Evolutionary conservation across 2,113 vertebrate genomes (phyloP), one percentile per base, ranked within the genome.

Genomic region (Lasiurus cinereus): DNA sequence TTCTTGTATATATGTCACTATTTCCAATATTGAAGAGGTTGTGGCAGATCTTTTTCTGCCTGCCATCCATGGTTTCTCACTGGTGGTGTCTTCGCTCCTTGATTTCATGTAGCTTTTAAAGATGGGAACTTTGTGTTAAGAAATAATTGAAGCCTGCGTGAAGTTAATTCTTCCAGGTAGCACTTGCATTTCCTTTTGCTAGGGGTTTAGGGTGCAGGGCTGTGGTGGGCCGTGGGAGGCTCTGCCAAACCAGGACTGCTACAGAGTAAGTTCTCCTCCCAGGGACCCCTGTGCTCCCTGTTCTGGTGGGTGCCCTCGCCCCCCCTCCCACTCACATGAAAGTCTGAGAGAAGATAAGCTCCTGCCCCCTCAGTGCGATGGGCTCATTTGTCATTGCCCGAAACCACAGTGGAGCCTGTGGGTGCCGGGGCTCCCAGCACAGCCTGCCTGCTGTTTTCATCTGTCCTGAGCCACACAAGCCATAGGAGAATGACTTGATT

Each of bases 221-320:
- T 9, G 22, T 21, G 15, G 31, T 10, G 10, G 14, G 24, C 1
- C 0, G 14, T 10, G 19, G 4, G 33, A 31, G 14, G 13, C 1
- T 76, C 24, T 83, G 33, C 39, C 2, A 36, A 56, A 15, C 50
- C 18, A 56, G 39, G 36, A 12, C 24, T 69, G 62, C 15, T 31
- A 31, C 24, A 66, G 22, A 12, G 52, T 89, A 21, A 9, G 43
- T 82, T 27, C n/a, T 94, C 24, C 43, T 48, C 4, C 10, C 18
- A 24, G 27, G 52, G 33, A 67, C 27, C 24, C 7, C 5, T 24
- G 6, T 3, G 31, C 1, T 54, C 43, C 29, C 8, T 62, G 6
- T 48, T 88, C 29, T 77, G 54, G 29, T 10, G 31, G 56, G 8
- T 52, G n/a, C 18, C 48, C 18, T 70, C 36, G 78, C 50, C 50